phyloP scores from a whole-genome alignment of 1,140 invertebrate genomes.

The Neotoxoptera formosana region DNA sequence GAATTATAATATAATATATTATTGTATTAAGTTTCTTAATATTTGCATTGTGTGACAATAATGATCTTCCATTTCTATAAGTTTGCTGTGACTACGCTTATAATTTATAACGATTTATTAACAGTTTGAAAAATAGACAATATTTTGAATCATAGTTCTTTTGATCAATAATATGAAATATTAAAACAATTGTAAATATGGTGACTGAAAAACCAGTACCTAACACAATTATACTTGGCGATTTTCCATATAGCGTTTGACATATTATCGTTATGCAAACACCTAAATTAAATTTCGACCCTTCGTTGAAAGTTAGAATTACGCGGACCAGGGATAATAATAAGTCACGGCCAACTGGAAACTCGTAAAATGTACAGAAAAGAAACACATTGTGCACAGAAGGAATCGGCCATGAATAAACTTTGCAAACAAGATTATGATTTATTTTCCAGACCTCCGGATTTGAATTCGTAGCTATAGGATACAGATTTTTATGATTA shows the following conservation, averaged over 20 bases:
- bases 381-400: background rate
- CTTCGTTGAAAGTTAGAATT: background rate
- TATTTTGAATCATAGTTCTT: background rate
- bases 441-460: background rate
- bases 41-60: background rate
- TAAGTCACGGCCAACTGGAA: background rate
- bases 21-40: background rate
- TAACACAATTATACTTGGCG: no score
- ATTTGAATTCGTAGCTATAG: background rate
- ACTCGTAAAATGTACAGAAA: background rate
- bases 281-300: background rate
- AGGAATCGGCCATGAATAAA: background rate
- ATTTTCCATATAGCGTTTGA: background rate
- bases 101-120: background rate
- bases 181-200: background rate
- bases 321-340: no score
- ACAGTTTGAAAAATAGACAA: background rate
- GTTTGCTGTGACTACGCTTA: background rate
- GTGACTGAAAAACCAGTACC: background rate
- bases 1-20: constrained; percentile 11
- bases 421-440: background rate
- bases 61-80: background rate
- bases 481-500: background rate
- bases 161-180: background rate
- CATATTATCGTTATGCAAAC: background rate